phyloP scores from a whole-genome alignment of 1,140 invertebrate genomes.

The Dendrolimus kikuchii region DNA sequence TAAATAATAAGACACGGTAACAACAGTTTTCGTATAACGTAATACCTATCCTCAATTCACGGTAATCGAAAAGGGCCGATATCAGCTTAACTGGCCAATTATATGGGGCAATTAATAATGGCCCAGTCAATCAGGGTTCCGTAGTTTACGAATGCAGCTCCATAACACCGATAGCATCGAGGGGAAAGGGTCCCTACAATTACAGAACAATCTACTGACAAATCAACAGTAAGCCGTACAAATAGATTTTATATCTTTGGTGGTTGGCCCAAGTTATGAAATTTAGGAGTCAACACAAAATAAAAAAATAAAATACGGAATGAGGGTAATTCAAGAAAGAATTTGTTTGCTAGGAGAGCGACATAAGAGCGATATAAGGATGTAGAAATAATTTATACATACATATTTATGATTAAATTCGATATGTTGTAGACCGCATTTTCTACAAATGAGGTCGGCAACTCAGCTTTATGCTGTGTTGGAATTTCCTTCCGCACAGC shows the following conservation, averaged over 20 bases:
- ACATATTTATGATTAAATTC: too few relatives aligned
- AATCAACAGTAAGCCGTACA: conserved; percentile 39
- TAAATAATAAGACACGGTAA: too few relatives aligned
- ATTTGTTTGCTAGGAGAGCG: too few relatives aligned
- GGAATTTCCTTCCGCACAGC: too few relatives aligned
- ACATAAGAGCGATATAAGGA: too few relatives aligned
- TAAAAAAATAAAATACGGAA: not conserved
- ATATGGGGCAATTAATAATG: conserved; percentile 19
- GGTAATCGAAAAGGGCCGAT: too few relatives aligned
- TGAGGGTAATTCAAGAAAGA: too few relatives aligned
- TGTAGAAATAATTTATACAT: too few relatives aligned
- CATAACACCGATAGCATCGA: conserved; percentile 30
- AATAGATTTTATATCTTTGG: conserved; percentile 49
- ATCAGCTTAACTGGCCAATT: too few relatives aligned
- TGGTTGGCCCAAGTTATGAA: conserved; percentile 11
- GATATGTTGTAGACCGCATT: too few relatives aligned
- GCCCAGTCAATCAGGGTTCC: conserved; percentile 21
- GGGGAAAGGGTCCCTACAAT: conserved; percentile 21
- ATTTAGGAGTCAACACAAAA: not conserved
- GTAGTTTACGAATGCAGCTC: conserved; percentile 20
- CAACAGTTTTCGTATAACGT: not conserved
- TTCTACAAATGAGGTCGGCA: too few relatives aligned
- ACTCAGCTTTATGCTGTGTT: too few relatives aligned
- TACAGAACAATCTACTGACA: conserved; percentile 33
- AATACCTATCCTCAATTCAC: not conserved